Percentiles rank a stretch among this genome's conserved stretches.
phyloP scores from a whole-genome alignment of 2,888 invertebrate genomes.

The Tridacna gigas region DNA sequence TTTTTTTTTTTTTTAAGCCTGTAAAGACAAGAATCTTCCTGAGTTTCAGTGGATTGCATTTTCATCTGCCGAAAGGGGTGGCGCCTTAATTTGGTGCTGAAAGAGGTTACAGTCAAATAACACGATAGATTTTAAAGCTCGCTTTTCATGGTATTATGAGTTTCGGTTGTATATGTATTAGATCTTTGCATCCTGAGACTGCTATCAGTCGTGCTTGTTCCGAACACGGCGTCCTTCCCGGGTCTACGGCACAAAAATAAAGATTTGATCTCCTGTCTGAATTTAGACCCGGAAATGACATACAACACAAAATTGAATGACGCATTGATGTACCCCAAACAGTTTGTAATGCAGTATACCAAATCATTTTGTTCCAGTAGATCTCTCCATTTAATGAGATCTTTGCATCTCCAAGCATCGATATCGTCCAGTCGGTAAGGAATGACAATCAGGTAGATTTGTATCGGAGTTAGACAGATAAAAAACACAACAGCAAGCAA shows the following conservation, averaged over 20 bases:
- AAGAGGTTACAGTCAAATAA: too few species aligned
- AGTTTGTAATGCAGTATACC: conserved; percentile 62
- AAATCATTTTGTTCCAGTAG: conserved; percentile 42
- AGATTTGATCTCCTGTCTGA: conserved; percentile 66
- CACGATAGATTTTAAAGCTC: neutral
- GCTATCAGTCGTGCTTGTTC: conserved; percentile 28
- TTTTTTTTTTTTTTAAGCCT: too few species aligned
- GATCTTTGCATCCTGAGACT: conserved; percentile 1
- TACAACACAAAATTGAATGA: conserved; percentile 74
- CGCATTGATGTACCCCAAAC: conserved; percentile 72
- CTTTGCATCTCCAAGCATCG: conserved; percentile 28
- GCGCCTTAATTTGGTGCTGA: too few species aligned
- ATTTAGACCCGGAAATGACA: conserved; percentile 71
- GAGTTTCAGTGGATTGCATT: too few species aligned
- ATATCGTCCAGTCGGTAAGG: conserved; percentile 35
- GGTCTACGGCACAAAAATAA: conserved; percentile 55
- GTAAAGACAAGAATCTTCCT: too few species aligned
- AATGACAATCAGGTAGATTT: conserved; percentile 44
- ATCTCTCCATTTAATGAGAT: conserved; percentile 34
- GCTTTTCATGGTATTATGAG: conserved; percentile 1
- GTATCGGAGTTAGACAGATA: conserved; percentile 47
- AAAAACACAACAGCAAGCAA: conserved; percentile 51
- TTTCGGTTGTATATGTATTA: neutral
- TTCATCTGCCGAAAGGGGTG: too few species aligned
- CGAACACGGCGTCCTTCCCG: conserved; percentile 44